Evolutionary conservation across 2,888 invertebrate genomes (phyloP), one percentile per base, ranked within the genome.

Genomic region (Ectropis crepuscularia): DNA sequence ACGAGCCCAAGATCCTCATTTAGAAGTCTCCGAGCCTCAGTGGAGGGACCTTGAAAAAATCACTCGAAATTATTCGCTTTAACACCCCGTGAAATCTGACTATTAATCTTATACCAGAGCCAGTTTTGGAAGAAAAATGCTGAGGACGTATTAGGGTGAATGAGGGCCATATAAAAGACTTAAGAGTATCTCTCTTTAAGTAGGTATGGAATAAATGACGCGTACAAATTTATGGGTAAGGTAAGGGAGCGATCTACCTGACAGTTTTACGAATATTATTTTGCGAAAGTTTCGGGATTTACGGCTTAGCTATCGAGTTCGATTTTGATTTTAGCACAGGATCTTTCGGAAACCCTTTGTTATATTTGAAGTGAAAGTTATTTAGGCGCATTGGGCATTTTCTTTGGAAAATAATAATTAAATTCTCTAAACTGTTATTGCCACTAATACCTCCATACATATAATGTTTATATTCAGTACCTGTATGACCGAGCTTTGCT

Each of bases 11-110:
- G 45, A 63, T 39, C 38, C 60, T 54, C 55, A 57, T 57, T 48
- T 38, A 42, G 60, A 37, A 48, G 59, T 45, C 53, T 54, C 48
- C 28, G 38, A 50, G 28, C 43, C 38, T 63, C 48, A 57, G 63
- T 67, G 59, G 63, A 67, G 68, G 58, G 66, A 68, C 67, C 67
- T 61, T 36, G 63, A 70, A 81, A 83, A 84, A 83, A 84, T 79
- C 80, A 78, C 77, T 79, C 67, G 69, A 80, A 82, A 86, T 87
- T 86, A 88, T 85, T 80, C 76, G 80, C 77, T 77, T 81, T 83
- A 85, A 86, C 82, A 78, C 77, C 68, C 79, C 81, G 80, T 85
- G 82, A 86, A 87, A 87, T 85, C 81, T 82, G 70, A 71, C 79
- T 81, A 87, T 88, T 86, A 83, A 85, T 87, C 86, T 85, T 75